Evolutionary conservation across 2,113 vertebrate genomes (phyloP).

Genomic region (Hemiscyllium ocellatum): DNA sequence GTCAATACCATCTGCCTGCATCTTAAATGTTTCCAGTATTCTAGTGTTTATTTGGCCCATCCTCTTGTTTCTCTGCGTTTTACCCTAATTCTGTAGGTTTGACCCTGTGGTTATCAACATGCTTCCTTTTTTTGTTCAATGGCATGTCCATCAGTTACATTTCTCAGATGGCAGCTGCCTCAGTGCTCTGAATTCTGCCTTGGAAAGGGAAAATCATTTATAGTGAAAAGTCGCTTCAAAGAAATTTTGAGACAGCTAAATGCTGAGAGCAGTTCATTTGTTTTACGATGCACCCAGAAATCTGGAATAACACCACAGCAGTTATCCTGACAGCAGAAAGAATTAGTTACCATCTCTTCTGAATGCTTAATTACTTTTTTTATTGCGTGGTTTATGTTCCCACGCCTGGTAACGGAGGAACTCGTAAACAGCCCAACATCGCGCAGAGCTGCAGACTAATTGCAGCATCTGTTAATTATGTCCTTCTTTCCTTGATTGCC

Average conservation of each 20-base stretch:
- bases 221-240: background rate
- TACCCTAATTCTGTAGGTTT: background rate
- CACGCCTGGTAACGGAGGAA: background rate
- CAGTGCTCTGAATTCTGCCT: background rate
- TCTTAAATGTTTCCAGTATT: background rate
- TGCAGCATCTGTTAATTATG: background rate
- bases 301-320: background rate
- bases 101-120: background rate
- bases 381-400: background rate
- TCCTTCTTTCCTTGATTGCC: background rate
- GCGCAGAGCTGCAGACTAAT: background rate
- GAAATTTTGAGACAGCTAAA: background rate
- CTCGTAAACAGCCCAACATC: background rate
- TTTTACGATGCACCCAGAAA: background rate
- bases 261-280: constrained; percentile 17
- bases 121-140: background rate
- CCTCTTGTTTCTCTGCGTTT: background rate
- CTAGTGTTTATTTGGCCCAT: no score
- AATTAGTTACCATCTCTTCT: background rate
- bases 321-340: background rate
- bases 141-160: background rate
- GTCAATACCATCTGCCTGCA: no score
- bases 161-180: background rate
- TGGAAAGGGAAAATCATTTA: background rate
- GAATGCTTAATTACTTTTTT: constrained; percentile 23